A percentile compares a stretch with the other conserved stretches of the same genome.
These are phyloP conservation scores for Coronaproctus castanopsis DNA, from an alignment of 2,888 invertebrate genomes.

Conservation along the genomic window DNA sequence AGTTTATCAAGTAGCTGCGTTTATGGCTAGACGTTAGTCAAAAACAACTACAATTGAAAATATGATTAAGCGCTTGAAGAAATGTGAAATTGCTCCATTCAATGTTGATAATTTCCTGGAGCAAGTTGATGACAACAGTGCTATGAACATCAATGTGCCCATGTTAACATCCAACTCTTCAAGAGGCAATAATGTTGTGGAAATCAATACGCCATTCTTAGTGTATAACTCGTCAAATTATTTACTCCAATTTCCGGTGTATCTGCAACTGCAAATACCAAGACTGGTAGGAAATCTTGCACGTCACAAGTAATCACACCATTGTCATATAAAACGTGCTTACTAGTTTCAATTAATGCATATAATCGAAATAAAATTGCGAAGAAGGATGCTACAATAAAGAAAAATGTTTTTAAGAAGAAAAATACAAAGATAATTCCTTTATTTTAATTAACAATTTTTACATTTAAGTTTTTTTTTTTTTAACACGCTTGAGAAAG, in stretches of 20 bases:
- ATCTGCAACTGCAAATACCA: not conserved
- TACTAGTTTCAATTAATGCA: not conserved
- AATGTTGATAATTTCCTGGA: not conserved
- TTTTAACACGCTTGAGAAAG: not conserved
- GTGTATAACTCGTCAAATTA: not conserved
- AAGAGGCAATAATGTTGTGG: not conserved
- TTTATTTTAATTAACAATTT: not conserved
- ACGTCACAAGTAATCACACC: not conserved
- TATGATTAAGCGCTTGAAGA: not conserved
- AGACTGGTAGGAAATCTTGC: not conserved
- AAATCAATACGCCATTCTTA: not conserved
- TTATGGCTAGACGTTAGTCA: not conserved
- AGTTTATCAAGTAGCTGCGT: not conserved
- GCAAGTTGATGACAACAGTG: not conserved
- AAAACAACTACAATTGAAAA: not conserved
- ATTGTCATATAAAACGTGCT: not conserved
- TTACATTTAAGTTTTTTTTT: not conserved
- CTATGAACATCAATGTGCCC: not conserved
- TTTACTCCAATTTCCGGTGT: not conserved
- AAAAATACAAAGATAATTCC: not conserved
- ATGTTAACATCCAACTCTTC: not conserved
- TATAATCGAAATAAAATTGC: not conserved
- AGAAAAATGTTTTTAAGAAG: not conserved
- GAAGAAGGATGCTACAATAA: not conserved
- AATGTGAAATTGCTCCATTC: not conserved